Evolutionary conservation across 2,888 invertebrate species (phyloP).

Genomic region (Eumerus sabulonum): DNA sequence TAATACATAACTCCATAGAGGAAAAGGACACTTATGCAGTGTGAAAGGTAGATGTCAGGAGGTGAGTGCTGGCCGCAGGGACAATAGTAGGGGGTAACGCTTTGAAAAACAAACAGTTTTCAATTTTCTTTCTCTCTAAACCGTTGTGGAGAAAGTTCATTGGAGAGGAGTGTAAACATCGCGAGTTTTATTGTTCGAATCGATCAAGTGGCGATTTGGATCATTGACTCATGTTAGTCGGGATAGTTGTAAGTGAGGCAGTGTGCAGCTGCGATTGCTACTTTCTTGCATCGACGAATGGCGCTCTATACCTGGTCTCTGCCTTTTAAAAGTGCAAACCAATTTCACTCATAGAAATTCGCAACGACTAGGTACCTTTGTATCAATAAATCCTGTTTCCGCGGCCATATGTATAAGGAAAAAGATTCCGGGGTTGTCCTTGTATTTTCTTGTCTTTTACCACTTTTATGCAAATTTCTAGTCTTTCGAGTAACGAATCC

Average conservation of each 20-base stretch:
- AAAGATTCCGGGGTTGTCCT: too few species aligned
- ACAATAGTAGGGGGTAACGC: conserved; percentile 7
- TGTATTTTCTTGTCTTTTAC: conserved; percentile 24
- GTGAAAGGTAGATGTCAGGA: conserved; percentile 35
- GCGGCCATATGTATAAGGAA: background rate
- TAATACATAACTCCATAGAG: conserved; percentile 6
- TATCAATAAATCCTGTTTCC: conserved; percentile 6
- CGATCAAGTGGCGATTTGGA: conserved; percentile 1
- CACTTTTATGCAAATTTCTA: conserved; percentile 44
- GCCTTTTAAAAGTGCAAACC: too few species aligned
- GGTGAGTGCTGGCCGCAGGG: conserved; percentile 12
- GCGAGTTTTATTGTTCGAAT: background rate
- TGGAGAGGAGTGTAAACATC: too few species aligned
- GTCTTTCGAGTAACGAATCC: conserved; percentile 23
- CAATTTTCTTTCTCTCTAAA: conserved; percentile 7
- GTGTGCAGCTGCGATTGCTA: background rate
- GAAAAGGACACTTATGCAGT: conserved; percentile 41
- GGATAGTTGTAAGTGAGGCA: too few species aligned
- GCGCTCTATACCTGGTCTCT: background rate
- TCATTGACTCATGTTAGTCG: background rate
- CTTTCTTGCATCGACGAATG: background rate
- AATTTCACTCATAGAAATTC: too few species aligned
- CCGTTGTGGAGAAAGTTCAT: too few species aligned
- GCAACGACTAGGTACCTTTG: background rate
- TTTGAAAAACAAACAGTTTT: conserved; percentile 37